Percentiles rank a stretch among this genome's conserved stretches.
Conservation (phyloP, 2,113 vertebrate genomes). For the Cercocebus atys region DNA sequence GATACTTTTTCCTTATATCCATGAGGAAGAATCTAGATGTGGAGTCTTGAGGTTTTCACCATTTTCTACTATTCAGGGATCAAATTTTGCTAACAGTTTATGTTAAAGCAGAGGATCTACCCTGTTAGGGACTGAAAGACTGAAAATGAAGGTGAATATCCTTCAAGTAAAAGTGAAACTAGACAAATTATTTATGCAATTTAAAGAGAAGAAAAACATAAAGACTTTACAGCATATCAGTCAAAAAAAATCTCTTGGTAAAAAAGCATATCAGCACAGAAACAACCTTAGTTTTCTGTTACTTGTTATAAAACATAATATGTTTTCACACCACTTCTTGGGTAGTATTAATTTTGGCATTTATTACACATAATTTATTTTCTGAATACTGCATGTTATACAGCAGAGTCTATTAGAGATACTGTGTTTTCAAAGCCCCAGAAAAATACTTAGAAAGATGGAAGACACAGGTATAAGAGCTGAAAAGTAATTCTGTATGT, state of each 20-base stretch:
- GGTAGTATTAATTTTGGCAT: background rate
- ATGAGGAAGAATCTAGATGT: background rate
- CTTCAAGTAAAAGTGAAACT: slow-evolving; percentile 63
- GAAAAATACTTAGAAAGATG: slow-evolving; percentile 24
- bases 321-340: background rate
- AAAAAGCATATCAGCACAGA: background rate
- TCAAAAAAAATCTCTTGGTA: background rate
- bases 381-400: background rate
- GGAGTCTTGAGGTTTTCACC: background rate
- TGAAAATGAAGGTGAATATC: slow-evolving; percentile 35
- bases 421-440: background rate
- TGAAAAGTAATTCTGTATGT: background rate
- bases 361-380: background rate
- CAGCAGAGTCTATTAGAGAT: background rate
- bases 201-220: slow-evolving; percentile 3
- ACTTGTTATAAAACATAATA: background rate
- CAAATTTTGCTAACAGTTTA: slow-evolving; percentile 8
- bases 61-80: background rate
- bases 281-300: background rate
- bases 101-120: background rate
- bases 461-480: background rate
- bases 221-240: background rate
- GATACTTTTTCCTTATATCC: background rate
- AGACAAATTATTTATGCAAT: background rate
- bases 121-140: background rate